Evolutionary conservation across 2,888 invertebrate species (phyloP).

Genomic region (Lasioglossum marginatum): DNA sequence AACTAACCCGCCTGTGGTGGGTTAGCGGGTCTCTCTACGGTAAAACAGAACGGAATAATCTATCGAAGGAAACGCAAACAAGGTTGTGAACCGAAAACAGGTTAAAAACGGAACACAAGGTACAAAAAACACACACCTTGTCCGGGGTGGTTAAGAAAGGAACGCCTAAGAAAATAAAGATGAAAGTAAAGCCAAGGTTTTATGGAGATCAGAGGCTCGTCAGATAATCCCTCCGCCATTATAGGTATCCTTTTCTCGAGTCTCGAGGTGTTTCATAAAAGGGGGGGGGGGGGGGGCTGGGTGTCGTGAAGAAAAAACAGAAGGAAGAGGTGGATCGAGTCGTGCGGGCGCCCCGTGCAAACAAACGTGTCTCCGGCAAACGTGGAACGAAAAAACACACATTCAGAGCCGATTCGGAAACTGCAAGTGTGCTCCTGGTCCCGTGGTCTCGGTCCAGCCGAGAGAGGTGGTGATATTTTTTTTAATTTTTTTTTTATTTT

Average conservation of each 20-base stretch:
- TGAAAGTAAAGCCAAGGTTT: slow-evolving; percentile 1
- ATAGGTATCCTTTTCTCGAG: background rate
- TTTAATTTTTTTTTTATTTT: background rate
- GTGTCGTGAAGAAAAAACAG: slow-evolving; percentile 21
- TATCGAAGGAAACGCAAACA: slow-evolving; percentile 1
- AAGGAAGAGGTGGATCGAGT: slow-evolving; percentile 25
- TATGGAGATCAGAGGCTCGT: background rate
- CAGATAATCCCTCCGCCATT: background rate
- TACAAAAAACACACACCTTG: background rate
- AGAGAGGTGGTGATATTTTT: slow-evolving; percentile 37
- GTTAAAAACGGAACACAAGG: background rate
- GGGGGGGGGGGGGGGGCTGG: background rate
- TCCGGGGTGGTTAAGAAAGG: background rate
- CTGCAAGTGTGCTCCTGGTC: slow-evolving; percentile 57
- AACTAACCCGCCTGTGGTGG: background rate
- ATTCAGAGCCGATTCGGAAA: slow-evolving; percentile 27
- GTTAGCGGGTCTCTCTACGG: background rate
- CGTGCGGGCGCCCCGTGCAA: slow-evolving; percentile 82
- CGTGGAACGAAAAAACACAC: slow-evolving; percentile 39
- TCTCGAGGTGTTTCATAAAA: background rate
- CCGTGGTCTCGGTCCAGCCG: slow-evolving; percentile 51
- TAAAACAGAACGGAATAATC: background rate
- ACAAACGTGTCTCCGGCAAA: slow-evolving; percentile 61
- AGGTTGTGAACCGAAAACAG: slow-evolving; percentile 4
- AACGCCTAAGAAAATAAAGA: background rate